Percentiles rank a stretch among this genome's conserved stretches.
Conservation (phyloP, 2,797 vertebrate genomes). For the Tangara arthus region DNA sequence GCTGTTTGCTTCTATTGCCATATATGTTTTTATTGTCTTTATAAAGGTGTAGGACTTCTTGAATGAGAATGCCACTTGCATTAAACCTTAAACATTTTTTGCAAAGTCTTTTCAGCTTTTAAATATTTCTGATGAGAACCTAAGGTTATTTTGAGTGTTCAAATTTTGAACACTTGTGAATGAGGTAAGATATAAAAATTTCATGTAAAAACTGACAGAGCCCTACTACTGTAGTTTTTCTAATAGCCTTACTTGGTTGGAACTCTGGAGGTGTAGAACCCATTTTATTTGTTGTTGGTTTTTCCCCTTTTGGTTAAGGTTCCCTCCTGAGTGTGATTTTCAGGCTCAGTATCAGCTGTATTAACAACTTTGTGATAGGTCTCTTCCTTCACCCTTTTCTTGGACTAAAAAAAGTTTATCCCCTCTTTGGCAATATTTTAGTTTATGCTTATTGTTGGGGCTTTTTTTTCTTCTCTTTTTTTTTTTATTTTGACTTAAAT, state of each 20-base stretch:
- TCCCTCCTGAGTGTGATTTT: slow-evolving; percentile 33
- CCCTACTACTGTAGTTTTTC: slow-evolving; percentile 17
- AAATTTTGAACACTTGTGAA: background rate
- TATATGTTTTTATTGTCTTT: background rate
- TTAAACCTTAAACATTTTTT: background rate
- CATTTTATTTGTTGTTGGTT: slow-evolving; percentile 58
- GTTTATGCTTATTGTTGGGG: background rate
- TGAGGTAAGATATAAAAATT: background rate
- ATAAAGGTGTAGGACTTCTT: background rate
- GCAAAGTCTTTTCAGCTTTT: background rate
- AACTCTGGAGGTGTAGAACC: slow-evolving; percentile 48
- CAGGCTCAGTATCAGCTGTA: slow-evolving; percentile 13
- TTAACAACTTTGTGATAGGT: background rate
- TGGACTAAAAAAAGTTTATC: background rate
- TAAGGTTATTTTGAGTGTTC: background rate
- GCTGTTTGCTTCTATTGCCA: background rate
- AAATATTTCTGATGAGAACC: background rate
- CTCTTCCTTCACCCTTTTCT: slow-evolving; percentile 4
- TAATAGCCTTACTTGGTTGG: slow-evolving; percentile 50
- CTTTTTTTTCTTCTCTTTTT: background rate
- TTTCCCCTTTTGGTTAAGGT: slow-evolving; percentile 26
- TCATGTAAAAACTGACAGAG: background rate
- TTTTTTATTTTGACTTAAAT: background rate
- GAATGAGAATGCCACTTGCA: background rate
- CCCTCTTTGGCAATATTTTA: slow-evolving; percentile 25